Base-by-base conservation (phyloP, 2,113 vertebrate species). In the Pseudorasbora parva region DNA sequence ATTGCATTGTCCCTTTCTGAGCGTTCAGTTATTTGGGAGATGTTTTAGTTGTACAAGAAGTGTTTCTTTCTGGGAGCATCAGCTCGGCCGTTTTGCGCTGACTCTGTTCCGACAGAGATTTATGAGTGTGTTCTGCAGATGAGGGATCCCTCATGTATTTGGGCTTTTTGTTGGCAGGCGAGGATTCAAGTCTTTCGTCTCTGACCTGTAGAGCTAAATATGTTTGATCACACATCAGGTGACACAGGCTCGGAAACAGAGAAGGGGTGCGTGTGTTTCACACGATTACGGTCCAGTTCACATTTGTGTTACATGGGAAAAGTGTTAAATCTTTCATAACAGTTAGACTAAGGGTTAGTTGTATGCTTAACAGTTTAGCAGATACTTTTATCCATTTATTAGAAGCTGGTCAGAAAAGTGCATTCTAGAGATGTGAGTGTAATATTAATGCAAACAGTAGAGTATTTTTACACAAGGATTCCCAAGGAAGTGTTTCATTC, bases 61-160 rank as follows among this genome's bases (percentile, higher is more conserved):
- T 30, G 3, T 19, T 30, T 37, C 64, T 68, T 66, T 33, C 30
- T 19, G 62, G 15, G 25, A 14, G 25, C 60, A 64, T 64, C 25
- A 30, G 12, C 60, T 30, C 25, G 30, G 60, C 60, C 30, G 14
- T 15, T 69, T 49, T 74, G 5, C 49, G 5, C 71, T 73, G 69
- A 60, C 64, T 66, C n/a, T 21, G 51, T 77, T 76, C 15, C 56
- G 23, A 79, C 60, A 43, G 37, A 80, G 43, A 80, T 80, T 66
- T 80, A 68, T 49, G 78, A 68, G 78, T 30, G 41, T 80, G 76
- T 23, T 68, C 41, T 66, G 15, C 11, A 25, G 15, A 66, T 15
- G 25, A 14, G 25, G 78, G 41, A 17, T 66, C 60, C 47, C 23
- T 62, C 23, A 2, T 49, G 23, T 49, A 12, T 62, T 49, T 30